These are phyloP conservation scores for Melitaea athalia DNA, from an alignment of 2,888 invertebrate species.

Conservation along the genomic window DNA sequence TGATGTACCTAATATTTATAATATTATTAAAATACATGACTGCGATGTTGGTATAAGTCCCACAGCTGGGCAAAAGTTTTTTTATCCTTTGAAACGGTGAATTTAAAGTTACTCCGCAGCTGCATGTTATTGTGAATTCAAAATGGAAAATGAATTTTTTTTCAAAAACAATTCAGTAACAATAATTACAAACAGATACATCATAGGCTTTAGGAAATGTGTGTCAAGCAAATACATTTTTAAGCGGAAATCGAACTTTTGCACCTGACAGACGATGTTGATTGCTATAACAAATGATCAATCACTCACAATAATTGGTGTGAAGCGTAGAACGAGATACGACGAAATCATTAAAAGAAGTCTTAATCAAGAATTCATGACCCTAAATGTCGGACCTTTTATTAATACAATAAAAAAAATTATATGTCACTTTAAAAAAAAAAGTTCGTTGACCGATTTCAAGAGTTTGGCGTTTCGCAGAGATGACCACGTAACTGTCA, in stretches of 20 bases:
- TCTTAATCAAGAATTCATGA: slow-evolving; percentile 3
- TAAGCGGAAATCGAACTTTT: not conserved
- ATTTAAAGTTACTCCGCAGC: no score
- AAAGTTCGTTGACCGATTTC: slow-evolving; percentile 57
- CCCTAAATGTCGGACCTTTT: slow-evolving; percentile 9
- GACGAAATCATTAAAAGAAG: not conserved
- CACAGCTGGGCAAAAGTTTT: no score
- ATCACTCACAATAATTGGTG: not conserved
- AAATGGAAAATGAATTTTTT: no score
- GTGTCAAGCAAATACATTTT: no score
- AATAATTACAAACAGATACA: no score
- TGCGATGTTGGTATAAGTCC: not conserved
- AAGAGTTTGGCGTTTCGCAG: slow-evolving; percentile 50
- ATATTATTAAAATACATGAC: not conserved
- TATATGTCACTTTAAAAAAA: not conserved
- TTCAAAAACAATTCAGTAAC: no score
- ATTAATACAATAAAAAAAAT: slow-evolving; percentile 22
- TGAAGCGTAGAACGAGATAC: not conserved
- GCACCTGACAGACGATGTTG: not conserved
- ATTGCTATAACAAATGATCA: not conserved
- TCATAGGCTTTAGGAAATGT: no score
- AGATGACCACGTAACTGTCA: slow-evolving; percentile 61
- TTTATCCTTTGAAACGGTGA: no score
- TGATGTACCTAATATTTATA: not conserved
- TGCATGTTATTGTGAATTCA: no score